These are phyloP conservation scores for Aeoliscus strigatus DNA, from an alignment of 2,797 vertebrate species.

Conservation along the genomic window DNA sequence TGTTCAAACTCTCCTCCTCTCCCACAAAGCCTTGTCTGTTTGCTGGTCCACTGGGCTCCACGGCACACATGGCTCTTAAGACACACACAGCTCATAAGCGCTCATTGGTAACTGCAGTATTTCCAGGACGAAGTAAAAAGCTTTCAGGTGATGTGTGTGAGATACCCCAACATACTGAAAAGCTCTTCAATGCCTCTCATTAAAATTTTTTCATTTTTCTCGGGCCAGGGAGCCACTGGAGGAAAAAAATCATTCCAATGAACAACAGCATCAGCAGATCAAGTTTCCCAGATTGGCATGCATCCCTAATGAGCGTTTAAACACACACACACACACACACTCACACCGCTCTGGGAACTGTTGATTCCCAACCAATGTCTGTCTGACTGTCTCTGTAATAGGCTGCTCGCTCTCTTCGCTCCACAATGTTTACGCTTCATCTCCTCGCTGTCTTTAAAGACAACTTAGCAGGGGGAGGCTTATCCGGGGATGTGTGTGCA, in stretches of 20 bases:
- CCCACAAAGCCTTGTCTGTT: slow-evolving; percentile 63
- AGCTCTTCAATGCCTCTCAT: slow-evolving; percentile 33
- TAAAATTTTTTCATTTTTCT: slow-evolving; percentile 50
- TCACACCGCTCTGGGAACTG: slow-evolving; percentile 48
- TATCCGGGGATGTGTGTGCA: slow-evolving; percentile 32
- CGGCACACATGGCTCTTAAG: slow-evolving; percentile 39
- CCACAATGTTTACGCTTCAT: slow-evolving; percentile 66
- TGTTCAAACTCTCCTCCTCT: slow-evolving; percentile 43
- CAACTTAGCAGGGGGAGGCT: slow-evolving; percentile 65
- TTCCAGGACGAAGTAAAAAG: slow-evolving; percentile 16
- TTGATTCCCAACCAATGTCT: slow-evolving; percentile 48
- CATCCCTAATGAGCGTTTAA: slow-evolving; percentile 60
- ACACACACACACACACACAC: slow-evolving; percentile 19
- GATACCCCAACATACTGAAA: slow-evolving; percentile 12
- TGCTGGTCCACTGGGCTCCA: slow-evolving; percentile 64
- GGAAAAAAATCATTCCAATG: slow-evolving; percentile 50
- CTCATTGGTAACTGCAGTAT: slow-evolving; percentile 15
- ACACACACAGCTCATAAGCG: slow-evolving; percentile 16
- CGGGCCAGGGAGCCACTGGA: slow-evolving; percentile 47
- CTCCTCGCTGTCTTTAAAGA: slow-evolving; percentile 68
- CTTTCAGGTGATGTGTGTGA: slow-evolving; percentile 25
- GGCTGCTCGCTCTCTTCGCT: slow-evolving; percentile 55
- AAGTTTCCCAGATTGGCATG: slow-evolving; percentile 61
- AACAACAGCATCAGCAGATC: slow-evolving; percentile 65
- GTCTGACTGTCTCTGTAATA: slow-evolving; percentile 57